Percentiles rank a stretch among this genome's conserved stretches.
These are phyloP conservation scores for Acropora tenuis DNA, from an alignment of 64 coral and sea anemone genomes.

Conservation along the genomic window DNA sequence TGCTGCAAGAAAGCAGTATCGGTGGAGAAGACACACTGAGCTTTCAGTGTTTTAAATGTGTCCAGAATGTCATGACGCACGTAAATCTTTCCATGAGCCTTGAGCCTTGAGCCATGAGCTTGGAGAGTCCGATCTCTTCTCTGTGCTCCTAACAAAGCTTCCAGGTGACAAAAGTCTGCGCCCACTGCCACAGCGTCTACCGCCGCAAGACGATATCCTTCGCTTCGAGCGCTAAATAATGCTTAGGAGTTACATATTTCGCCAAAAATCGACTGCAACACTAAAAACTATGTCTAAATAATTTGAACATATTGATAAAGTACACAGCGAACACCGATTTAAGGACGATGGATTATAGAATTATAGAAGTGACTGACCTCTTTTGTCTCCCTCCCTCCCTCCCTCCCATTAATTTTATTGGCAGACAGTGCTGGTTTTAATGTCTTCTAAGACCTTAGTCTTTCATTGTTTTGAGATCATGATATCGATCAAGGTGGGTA, in stretches of 20 bases:
- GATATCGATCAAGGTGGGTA: no score
- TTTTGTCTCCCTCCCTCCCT: no score
- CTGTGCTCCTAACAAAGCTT: not conserved
- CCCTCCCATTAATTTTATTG: no score
- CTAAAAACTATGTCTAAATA: not conserved
- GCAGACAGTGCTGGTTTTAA: no score
- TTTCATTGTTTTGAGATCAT: no score
- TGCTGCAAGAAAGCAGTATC: no score
- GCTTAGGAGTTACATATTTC: not conserved
- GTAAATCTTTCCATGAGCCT: not conserved
- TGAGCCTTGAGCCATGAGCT: not conserved
- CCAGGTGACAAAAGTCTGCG: not conserved
- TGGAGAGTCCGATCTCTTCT: not conserved
- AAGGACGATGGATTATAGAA: no score
- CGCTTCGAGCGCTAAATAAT: not conserved
- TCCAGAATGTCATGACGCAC: not conserved
- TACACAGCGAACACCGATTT: no score
- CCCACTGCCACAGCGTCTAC: not conserved
- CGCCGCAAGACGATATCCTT: not conserved
- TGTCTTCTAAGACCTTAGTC: no score
- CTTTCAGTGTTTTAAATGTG: not conserved
- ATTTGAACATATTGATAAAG: not conserved
- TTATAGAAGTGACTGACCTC: no score
- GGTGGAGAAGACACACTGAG: no score
- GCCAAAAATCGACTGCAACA: not conserved